phyloP scores from a whole-genome alignment of 2,797 vertebrate genomes.

The Pygocentrus nattereri region DNA sequence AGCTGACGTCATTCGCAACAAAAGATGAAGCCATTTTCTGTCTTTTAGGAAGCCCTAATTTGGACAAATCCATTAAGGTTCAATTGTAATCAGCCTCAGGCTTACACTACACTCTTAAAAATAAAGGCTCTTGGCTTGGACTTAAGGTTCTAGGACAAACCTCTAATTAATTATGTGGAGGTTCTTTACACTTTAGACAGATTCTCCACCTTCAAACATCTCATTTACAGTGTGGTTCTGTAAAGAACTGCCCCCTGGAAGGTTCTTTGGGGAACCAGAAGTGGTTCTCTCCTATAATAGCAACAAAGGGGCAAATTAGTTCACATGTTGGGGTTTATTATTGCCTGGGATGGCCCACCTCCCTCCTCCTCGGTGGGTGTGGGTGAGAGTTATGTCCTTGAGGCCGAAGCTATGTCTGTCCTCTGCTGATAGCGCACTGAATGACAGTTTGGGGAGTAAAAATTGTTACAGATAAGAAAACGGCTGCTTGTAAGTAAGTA shows the following conservation, averaged over 20 bases:
- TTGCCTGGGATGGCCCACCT: constrained; percentile 3
- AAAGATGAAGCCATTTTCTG: background rate
- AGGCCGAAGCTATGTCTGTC: constrained; percentile 10
- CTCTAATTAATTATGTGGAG: too few species aligned
- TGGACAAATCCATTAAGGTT: background rate
- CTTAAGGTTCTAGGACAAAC: background rate
- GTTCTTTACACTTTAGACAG: too few species aligned
- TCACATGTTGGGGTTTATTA: constrained; percentile 16
- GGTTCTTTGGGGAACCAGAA: background rate
- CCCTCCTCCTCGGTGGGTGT: background rate
- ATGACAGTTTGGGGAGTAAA: background rate
- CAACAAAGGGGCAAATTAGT: constrained; percentile 13
- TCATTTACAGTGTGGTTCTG: background rate
- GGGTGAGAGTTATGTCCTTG: constrained; percentile 8
- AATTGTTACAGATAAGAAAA: background rate
- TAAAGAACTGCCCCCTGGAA: background rate
- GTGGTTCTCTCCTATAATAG: background rate
- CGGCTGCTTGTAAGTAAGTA: too few species aligned
- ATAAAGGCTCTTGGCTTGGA: background rate
- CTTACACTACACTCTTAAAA: background rate
- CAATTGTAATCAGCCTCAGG: background rate
- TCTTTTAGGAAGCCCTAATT: background rate
- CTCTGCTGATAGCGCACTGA: constrained; percentile 2
- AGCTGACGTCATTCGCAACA: constrained; percentile 16
- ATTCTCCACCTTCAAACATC: background rate